Evolutionary conservation across 2,113 vertebrate species (phyloP), one percentile per base, ranked within the genome.

Genomic region (Puffinus mauretanicus): DNA sequence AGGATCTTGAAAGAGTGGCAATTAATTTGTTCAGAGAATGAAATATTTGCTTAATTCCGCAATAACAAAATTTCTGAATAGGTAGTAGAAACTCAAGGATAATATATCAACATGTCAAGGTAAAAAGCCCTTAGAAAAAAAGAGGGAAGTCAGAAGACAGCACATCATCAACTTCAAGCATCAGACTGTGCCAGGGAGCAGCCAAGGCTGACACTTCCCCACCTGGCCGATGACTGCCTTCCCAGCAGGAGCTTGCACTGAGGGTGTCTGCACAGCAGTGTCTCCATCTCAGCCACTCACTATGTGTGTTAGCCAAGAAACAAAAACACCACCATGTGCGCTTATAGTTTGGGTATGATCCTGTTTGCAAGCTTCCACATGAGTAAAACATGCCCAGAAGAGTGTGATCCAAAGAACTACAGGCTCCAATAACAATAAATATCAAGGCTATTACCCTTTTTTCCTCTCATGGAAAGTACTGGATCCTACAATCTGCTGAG

Each of bases 311-410:
- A 86, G 25, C 11, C 36, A 81, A 73, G 60, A 40, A 14, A 72
- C 82, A 69, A 80, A 58, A 36, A 1, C 19, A 32, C 0, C 17
- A 20, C 14, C 29, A 2, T 22, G 3, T 27, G 13, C 0, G 0
- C 27, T 49, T 65, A 29, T 6, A 83, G 13, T 61, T 65, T 52
- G 24, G 10, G 12, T 49, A 7, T 25, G 11, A 70, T 70, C 36
- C 16, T 62, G 5, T 58, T 51, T 87, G 25, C 27, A 66, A 36
- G 13, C 9, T 70, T 90, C 38, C 20, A 54, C 44, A 17, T 10
- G 9, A 34, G 21, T 62, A 27, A 70, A 86, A 32, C 16, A 27
- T 44, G 8, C 22, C 49, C 54, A 57, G 30, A 26, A 30, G 18
- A 47, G 8, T 22, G 26, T 1, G 2, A 30, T 17, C 49, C 42